phyloP scores from a whole-genome alignment of 2,888 invertebrate genomes.

The Nymphalis polychloros region DNA sequence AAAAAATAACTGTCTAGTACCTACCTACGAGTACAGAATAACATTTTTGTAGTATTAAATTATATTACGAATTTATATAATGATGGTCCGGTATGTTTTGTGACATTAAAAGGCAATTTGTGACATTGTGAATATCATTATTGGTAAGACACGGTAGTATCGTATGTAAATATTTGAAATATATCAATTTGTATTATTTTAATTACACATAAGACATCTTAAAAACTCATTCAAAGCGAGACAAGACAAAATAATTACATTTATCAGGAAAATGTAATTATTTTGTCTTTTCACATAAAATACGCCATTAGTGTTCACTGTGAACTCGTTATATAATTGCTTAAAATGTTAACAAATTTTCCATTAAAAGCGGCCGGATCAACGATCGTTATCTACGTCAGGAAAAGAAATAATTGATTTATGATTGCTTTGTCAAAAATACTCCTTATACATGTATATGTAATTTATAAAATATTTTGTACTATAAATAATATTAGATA shows the following conservation, averaged over 20 bases:
- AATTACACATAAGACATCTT: constrained; percentile 6
- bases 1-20: no score
- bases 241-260: no score
- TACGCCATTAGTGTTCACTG: constrained; percentile 19
- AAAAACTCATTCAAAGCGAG: constrained; percentile 11
- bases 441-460: neutral
- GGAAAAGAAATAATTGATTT: constrained; percentile 43
- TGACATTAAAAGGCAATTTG: no score
- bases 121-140: no score
- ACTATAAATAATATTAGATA: no score
- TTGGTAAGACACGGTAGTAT: no score
- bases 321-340: constrained; percentile 44
- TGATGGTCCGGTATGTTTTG: no score
- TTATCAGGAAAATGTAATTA: constrained; percentile 20
- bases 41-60: no score
- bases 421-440: constrained; percentile 5
- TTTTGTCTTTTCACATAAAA: constrained; percentile 19
- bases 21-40: no score
- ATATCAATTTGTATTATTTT: neutral
- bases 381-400: constrained; percentile 51
- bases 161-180: neutral
- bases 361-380: constrained; percentile 44
- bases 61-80: no score
- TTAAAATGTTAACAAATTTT: constrained; percentile 51
- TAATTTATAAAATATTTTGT: neutral